Conservation (phyloP, 2,113 vertebrate species). For the Cyanistes caeruleus region DNA sequence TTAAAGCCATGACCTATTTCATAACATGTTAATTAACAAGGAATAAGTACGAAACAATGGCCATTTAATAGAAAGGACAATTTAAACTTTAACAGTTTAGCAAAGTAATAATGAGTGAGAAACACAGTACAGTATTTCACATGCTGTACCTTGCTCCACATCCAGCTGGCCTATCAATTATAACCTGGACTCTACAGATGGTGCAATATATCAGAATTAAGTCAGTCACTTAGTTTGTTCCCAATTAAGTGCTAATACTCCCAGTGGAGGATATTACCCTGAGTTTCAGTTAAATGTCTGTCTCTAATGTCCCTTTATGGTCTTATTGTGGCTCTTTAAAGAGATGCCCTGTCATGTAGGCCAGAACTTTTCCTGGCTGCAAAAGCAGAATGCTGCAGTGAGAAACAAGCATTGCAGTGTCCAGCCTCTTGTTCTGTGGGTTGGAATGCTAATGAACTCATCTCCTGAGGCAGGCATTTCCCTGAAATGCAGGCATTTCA, state of each 20-base stretch:
- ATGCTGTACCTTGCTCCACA: not conserved
- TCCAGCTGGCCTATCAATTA: slow-evolving; percentile 64
- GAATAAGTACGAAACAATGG: not conserved
- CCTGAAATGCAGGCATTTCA: not conserved
- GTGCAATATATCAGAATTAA: slow-evolving; percentile 65
- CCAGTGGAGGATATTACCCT: slow-evolving; percentile 16
- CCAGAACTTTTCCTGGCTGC: not conserved
- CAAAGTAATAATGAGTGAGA: not conserved
- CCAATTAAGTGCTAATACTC: slow-evolving; percentile 56
- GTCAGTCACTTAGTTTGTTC: slow-evolving; percentile 55
- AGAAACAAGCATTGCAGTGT: not conserved
- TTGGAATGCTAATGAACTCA: not conserved
- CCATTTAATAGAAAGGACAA: not conserved
- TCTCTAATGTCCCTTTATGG: not conserved
- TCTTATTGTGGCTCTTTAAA: not conserved
- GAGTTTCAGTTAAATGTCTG: slow-evolving; percentile 17
- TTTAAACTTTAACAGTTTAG: slow-evolving; percentile 12
- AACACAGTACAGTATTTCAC: not conserved
- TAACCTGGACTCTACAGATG: slow-evolving; percentile 49
- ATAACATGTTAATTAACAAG: not conserved
- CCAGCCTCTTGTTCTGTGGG: rapidly evolving
- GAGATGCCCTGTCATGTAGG: not conserved
- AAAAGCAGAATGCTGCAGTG: not conserved
- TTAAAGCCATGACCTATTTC: not conserved
- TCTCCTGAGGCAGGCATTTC: not conserved